Evolutionary conservation across 2,888 invertebrate species (phyloP).

Genomic region (Cantharis rufa): DNA sequence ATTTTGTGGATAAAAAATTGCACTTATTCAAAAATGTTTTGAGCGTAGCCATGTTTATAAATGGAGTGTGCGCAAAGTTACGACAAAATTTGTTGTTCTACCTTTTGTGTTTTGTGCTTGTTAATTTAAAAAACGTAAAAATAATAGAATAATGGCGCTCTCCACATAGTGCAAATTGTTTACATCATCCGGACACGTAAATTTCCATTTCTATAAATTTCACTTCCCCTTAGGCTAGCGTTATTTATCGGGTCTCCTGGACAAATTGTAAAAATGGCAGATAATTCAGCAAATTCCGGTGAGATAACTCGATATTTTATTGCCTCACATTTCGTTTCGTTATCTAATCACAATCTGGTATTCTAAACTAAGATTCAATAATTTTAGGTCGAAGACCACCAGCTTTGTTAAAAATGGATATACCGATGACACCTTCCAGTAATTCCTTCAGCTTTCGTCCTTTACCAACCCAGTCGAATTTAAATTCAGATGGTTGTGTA

Average conservation of each 20-base stretch:
- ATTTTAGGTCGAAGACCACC: conserved; percentile 27
- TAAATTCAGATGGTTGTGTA: conserved; percentile 28
- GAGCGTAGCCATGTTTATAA: conserved; percentile 34
- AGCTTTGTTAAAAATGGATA: conserved; percentile 25
- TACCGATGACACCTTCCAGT: conserved; percentile 34
- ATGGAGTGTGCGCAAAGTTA: conserved; percentile 4
- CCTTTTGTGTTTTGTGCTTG: conserved; percentile 15
- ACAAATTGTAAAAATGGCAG: conserved; percentile 64
- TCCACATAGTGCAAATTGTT: background rate
- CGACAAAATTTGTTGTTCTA: background rate
- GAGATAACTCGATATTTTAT: background rate
- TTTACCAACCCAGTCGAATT: conserved; percentile 38
- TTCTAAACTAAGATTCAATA: background rate
- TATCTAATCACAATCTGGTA: background rate
- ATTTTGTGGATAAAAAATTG: conserved; percentile 31
- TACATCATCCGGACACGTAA: background rate
- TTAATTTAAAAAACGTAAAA: conserved; percentile 15
- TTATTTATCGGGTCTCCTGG: conserved; percentile 9
- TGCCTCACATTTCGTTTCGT: background rate
- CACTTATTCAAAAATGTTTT: conserved; percentile 34
- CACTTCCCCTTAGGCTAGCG: background rate
- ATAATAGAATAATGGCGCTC: background rate
- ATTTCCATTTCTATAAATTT: background rate
- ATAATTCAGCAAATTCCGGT: conserved; percentile 69
- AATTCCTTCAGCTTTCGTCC: conserved; percentile 45